Evolutionary conservation across 2,888 invertebrate genomes (phyloP).

Genomic region (Leptarthrus brevirostris): DNA sequence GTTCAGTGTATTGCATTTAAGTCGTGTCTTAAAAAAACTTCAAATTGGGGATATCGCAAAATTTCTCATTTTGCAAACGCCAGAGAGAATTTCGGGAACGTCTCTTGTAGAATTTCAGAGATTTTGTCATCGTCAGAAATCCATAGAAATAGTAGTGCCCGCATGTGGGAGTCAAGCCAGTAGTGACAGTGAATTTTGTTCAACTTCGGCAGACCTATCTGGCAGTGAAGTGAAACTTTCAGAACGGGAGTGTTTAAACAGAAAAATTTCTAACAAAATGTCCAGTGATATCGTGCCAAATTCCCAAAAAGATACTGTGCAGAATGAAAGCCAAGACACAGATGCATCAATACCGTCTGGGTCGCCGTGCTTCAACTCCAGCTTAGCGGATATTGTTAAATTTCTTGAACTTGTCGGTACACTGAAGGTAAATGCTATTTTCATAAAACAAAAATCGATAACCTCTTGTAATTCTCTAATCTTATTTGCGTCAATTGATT

Average conservation of each 20-base stretch:
- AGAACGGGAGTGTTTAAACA: background rate
- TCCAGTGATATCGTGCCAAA: constrained; percentile 49
- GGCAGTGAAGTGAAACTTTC: background rate
- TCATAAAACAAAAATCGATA: constrained; percentile 7
- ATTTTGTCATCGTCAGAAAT: constrained; percentile 15
- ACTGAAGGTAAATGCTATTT: constrained; percentile 72
- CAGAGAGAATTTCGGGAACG: constrained; percentile 14
- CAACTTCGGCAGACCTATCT: constrained; percentile 5
- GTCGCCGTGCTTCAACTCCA: constrained; percentile 63
- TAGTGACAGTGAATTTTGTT: constrained; percentile 19
- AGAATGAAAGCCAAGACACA: background rate
- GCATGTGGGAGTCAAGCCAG: background rate
- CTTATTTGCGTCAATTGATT: constrained; percentile 2
- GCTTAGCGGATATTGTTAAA: constrained; percentile 67
- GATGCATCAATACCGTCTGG: background rate
- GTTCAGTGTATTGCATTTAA: constrained; percentile 36
- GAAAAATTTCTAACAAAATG: background rate
- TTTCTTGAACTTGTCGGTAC: constrained; percentile 79
- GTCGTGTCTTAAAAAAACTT: constrained; percentile 45
- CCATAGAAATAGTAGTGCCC: background rate
- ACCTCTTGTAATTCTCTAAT: background rate
- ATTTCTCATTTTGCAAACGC: constrained; percentile 49
- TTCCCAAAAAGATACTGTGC: background rate
- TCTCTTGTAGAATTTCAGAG: constrained; percentile 10
- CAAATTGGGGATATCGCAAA: constrained; percentile 57